phyloP scores from a whole-genome alignment of 1,140 invertebrate species.

The Patella vulgata region DNA sequence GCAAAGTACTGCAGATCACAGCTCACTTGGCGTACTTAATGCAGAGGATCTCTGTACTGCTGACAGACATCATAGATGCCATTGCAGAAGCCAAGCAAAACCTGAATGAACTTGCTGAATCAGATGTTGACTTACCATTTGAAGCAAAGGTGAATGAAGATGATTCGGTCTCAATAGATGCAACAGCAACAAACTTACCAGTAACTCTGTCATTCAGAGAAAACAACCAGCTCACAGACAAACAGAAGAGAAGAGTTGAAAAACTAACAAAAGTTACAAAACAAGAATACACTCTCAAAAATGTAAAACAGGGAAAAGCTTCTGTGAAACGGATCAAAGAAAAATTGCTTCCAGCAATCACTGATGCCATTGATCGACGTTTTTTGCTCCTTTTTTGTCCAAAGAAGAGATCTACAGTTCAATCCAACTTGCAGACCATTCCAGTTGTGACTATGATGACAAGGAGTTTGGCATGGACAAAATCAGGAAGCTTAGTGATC shows the following conservation, averaged over 20 bases:
- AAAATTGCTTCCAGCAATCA: no score
- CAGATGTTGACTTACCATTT: constrained; percentile 1
- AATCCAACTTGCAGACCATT: no score
- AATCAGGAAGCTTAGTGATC: no score
- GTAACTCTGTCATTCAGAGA: neutral
- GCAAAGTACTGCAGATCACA: neutral
- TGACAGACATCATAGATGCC: neutral
- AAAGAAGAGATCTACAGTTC: no score
- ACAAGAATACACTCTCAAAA: no score
- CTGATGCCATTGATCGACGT: no score
- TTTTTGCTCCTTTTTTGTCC: no score
- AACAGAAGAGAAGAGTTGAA: neutral
- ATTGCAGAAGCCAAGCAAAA: neutral
- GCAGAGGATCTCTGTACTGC: neutral
- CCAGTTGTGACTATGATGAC: no score
- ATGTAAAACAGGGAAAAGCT: no score
- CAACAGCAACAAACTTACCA: neutral
- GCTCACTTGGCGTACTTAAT: neutral
- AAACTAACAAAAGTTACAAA: no score
- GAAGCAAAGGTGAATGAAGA: constrained; percentile 1
- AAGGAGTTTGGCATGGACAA: no score
- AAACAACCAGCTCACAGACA: neutral
- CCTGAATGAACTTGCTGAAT: constrained; percentile 1
- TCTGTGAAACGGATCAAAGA: no score
- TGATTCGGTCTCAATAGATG: neutral